A percentile compares a stretch with the other conserved stretches of the same genome.
Evolutionary conservation across 1,140 invertebrate genomes (phyloP).

Genomic region (Drosophila orena): DNA sequence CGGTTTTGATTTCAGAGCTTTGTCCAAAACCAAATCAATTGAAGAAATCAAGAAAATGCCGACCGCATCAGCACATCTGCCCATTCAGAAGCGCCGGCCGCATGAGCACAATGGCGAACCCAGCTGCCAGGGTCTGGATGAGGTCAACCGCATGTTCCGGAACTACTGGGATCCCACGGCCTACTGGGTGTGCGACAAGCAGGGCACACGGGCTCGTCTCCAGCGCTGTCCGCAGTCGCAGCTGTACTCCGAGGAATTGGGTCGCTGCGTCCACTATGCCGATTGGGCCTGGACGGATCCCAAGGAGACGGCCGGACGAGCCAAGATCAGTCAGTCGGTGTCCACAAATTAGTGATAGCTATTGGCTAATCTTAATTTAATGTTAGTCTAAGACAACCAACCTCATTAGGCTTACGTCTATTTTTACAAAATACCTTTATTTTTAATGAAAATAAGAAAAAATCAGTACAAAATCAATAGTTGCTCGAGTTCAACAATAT

Average conservation of each 20-base stretch:
- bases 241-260: slow-evolving; percentile 73
- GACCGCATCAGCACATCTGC: slow-evolving; percentile 59
- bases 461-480: slow-evolving; percentile 59
- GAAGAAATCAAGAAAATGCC: slow-evolving; percentile 17
- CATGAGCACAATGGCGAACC: slow-evolving; percentile 77
- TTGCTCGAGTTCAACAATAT: slow-evolving; percentile 57
- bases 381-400: slow-evolving; percentile 17
- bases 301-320: slow-evolving; percentile 77
- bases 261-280: slow-evolving; percentile 68
- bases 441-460: slow-evolving; percentile 61
- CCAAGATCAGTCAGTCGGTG: slow-evolving; percentile 33
- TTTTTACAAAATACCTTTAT: slow-evolving; percentile 69
- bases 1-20: slow-evolving; percentile 24
- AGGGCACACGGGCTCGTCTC: slow-evolving; percentile 66
- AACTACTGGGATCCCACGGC: slow-evolving; percentile 82
- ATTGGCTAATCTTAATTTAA: slow-evolving; percentile 24
- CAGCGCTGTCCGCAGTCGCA: slow-evolving; percentile 68
- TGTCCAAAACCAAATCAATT: background rate
- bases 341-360: slow-evolving; percentile 20
- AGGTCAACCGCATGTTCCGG: slow-evolving; percentile 78
- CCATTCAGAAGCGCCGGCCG: slow-evolving; percentile 66
- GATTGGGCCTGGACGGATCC: slow-evolving; percentile 80
- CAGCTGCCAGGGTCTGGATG: slow-evolving; percentile 75
- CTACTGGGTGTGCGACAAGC: slow-evolving; percentile 78
- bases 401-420: slow-evolving; percentile 47